phyloP scores from a whole-genome alignment of 2,113 vertebrate genomes.

The Dromas ardeola region DNA sequence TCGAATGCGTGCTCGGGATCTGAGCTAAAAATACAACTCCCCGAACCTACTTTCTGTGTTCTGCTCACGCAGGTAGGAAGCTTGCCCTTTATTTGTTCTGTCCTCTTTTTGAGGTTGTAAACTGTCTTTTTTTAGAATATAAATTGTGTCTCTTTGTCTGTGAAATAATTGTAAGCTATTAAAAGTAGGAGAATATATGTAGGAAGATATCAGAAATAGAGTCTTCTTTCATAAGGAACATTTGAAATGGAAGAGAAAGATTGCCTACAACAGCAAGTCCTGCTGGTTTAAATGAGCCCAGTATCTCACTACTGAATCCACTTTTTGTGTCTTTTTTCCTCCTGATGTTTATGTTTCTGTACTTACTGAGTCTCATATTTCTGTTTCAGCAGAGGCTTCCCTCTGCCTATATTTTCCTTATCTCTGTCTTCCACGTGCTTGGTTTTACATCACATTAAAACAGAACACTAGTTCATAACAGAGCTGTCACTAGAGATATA shows the following conservation, averaged over 20 bases:
- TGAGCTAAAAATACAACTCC: neutral
- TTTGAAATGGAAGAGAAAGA: neutral
- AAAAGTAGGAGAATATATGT: neutral
- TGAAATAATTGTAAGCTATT: neutral
- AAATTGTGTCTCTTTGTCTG: neutral
- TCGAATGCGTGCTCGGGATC: rapidly evolving
- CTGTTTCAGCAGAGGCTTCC: neutral
- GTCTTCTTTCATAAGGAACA: neutral
- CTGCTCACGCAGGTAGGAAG: neutral
- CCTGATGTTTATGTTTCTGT: neutral
- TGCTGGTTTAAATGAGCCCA: neutral
- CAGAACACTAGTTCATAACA: neutral
- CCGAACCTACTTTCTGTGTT: neutral
- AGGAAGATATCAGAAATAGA: neutral
- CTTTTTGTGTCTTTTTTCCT: neutral
- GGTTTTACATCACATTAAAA: slow-evolving; percentile 23
- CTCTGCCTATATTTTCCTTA: slow-evolving; percentile 35
- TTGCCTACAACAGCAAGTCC: neutral
- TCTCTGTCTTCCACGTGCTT: slow-evolving; percentile 26
- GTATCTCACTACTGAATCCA: neutral
- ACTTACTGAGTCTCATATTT: neutral
- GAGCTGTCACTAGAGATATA: neutral
- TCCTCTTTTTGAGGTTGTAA: neutral
- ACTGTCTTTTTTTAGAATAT: neutral
- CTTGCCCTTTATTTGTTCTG: neutral